Percentiles rank a stretch among this genome's conserved stretches.
Conservation (phyloP, 2,797 vertebrate genomes). For the Dromococcyx pavoninus region DNA sequence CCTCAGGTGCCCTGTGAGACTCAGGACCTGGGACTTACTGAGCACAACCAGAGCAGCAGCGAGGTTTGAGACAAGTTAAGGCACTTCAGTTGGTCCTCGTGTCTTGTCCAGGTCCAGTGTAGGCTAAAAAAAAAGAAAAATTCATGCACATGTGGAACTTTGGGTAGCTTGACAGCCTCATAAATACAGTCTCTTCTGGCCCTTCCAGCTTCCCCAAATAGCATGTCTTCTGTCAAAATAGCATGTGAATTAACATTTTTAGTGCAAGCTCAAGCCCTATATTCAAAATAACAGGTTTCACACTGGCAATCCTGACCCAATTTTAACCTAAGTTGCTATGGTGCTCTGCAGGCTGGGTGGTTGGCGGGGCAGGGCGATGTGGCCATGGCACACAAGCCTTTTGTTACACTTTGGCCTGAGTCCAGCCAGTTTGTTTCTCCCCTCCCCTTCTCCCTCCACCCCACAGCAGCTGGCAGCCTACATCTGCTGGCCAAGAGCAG, state of each 20-base stretch:
- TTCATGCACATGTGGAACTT: neutral
- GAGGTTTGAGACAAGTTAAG: neutral
- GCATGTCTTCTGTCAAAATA: neutral
- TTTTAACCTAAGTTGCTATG: conserved; percentile 44
- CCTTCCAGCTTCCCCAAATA: neutral
- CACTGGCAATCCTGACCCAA: neutral
- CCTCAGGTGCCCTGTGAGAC: too few species aligned
- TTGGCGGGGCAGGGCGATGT: rapidly evolving
- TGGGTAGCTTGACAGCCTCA: neutral
- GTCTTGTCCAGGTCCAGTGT: neutral
- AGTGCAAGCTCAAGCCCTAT: neutral
- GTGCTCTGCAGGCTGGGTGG: neutral
- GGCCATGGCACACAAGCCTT: conserved; percentile 1
- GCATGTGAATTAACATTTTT: neutral
- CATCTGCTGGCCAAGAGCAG: neutral
- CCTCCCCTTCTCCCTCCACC: neutral
- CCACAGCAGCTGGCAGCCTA: neutral
- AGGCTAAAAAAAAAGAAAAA: neutral
- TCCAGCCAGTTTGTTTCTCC: neutral
- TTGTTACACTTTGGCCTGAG: conserved; percentile 33
- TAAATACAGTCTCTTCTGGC: neutral
- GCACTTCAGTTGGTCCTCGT: neutral
- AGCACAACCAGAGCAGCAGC: neutral
- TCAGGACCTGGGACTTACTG: neutral
- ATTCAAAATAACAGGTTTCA: neutral